Conservation (phyloP, 1,140 invertebrate species). For the Radopholus similis region DNA sequence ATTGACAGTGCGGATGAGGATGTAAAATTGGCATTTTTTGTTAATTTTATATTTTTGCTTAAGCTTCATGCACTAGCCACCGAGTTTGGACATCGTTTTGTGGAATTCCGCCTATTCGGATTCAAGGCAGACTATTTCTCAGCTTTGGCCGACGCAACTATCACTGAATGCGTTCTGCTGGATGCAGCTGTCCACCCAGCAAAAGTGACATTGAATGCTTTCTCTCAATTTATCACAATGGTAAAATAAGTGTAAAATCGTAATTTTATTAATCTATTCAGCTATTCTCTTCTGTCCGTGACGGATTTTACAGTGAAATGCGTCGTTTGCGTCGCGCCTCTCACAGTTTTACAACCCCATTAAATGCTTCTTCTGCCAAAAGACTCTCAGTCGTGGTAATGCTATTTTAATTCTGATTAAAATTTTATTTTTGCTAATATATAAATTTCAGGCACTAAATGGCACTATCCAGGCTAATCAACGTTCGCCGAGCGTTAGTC, state of each 20-base stretch:
- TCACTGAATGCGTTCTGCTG: slow-evolving; percentile 48
- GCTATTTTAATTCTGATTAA: not conserved
- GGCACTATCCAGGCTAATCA: too few relatives aligned
- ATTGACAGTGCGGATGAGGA: slow-evolving; percentile 52
- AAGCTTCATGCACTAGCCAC: slow-evolving; percentile 43
- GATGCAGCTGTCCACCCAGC: slow-evolving; percentile 56
- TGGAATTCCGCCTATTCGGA: slow-evolving; percentile 36
- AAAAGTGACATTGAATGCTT: slow-evolving; percentile 48
- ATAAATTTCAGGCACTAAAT: not conserved
- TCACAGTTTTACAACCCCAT: slow-evolving; percentile 49
- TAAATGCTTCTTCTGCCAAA: slow-evolving; percentile 19
- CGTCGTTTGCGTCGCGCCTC: slow-evolving; percentile 37
- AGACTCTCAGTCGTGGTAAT: not conserved
- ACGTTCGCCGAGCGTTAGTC: not conserved
- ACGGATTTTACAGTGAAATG: slow-evolving; percentile 58
- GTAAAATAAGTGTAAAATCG: slow-evolving; percentile 27
- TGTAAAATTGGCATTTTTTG: slow-evolving; percentile 4
- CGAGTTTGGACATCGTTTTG: slow-evolving; percentile 48
- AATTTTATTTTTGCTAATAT: not conserved
- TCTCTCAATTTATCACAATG: slow-evolving; percentile 56
- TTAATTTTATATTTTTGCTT: too few relatives aligned
- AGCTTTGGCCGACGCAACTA: slow-evolving; percentile 51
- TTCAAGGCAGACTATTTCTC: slow-evolving; percentile 59
- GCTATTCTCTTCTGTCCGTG: slow-evolving; percentile 53
- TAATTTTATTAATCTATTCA: slow-evolving; percentile 22